Percentiles rank a stretch among this genome's conserved stretches.
These are phyloP conservation scores for Thysanoteuthis rhombus DNA, from an alignment of 2,888 invertebrate species.

Conservation along the genomic window DNA sequence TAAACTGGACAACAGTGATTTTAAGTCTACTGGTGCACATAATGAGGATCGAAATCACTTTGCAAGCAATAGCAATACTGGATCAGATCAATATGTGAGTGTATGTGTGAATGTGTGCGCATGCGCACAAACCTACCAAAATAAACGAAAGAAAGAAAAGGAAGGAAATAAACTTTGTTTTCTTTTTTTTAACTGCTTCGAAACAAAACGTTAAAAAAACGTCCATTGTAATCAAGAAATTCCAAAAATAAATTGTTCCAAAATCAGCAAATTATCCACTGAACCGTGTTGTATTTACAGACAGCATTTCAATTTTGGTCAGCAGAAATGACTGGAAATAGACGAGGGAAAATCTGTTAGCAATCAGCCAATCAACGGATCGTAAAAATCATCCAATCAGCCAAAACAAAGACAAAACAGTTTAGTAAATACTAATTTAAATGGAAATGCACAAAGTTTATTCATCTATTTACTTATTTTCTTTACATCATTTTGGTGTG, in stretches of 20 bases:
- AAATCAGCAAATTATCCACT: background rate
- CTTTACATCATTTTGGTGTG: too few species aligned
- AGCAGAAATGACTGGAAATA: background rate
- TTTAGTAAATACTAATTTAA: background rate
- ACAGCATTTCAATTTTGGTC: background rate
- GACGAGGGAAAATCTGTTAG: background rate
- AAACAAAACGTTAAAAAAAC: background rate
- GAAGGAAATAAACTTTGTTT: too few species aligned
- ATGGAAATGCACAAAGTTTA: background rate
- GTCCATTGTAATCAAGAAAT: background rate
- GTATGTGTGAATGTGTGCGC: too few species aligned
- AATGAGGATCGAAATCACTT: too few species aligned
- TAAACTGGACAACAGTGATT: too few species aligned
- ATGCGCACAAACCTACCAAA: too few species aligned
- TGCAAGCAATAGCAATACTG: too few species aligned
- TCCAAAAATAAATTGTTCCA: background rate
- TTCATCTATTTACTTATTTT: background rate
- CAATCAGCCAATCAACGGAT: background rate
- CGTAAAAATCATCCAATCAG: background rate
- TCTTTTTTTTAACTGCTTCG: too few species aligned
- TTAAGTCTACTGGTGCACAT: too few species aligned
- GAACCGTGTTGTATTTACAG: too few species aligned
- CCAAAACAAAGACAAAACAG: background rate
- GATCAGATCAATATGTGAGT: too few species aligned
- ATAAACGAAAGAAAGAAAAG: too few species aligned